Base-by-base conservation (phyloP, 2,113 vertebrate genomes). In the Bagarius yarrelli region DNA sequence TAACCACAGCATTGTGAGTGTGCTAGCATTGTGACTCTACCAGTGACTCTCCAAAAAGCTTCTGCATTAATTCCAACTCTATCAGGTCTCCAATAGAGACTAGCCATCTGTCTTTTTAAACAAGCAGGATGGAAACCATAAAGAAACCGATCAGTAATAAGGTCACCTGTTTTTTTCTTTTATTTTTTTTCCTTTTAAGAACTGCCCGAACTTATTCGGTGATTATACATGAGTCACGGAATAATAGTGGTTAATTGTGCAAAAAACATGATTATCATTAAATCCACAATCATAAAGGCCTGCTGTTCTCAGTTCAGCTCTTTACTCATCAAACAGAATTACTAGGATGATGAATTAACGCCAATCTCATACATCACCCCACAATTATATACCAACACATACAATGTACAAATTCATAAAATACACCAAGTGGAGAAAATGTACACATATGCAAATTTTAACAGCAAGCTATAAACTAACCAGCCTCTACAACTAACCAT, bases 101-200 rank as follows among this genome's bases (percentile, higher is more conserved):
- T 18, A 76, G 76, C 84, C 84, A 85, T 85, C 84, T 85, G 84
- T 81, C 75, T 69, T 63, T 73, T n/a, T n/a, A 57, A 55, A 73
- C 40, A 40, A 80, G 52, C 57, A 83, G 79, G 47, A 67, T 73
- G 78, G 30, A 66, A 73, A 34, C 53, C 74, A 53, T 44, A 53
- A 59, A 77, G 30, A 63, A 25, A 27, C 67, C 8, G 36, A 27
- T 56, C 71, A 66, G 61, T 27, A 66, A 34, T 55, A 25, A 27
- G 15, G 47, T n/a, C 30, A 79, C n/a, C 8, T 44, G 5, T 52
- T 19, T 23, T 71, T 30, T 4, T 27, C 50, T 50, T 25, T 11
- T 47, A 30, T 25, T 30, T 40, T 16, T 1, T 47, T 25, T 47
- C 15, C 14, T 16, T 47, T 47, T 47, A 11, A 47, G 44, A 4